Base-by-base conservation (phyloP, 2,888 invertebrate genomes). In the Sminthurinus aureus region DNA sequence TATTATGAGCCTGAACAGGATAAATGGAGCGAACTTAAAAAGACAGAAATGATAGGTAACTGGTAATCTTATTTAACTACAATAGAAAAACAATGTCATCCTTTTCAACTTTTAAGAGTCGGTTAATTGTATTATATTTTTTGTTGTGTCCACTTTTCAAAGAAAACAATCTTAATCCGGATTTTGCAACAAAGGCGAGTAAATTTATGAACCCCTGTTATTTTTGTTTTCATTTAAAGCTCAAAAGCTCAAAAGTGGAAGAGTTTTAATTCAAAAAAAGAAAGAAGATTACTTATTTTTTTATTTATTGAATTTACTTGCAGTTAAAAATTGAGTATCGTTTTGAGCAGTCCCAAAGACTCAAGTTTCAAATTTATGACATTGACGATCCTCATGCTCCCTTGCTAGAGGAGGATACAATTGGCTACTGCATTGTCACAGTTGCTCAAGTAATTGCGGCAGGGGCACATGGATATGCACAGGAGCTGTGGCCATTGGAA, bases 281-380 rank as follows among this genome's bases (percentile, higher is more conserved):
- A 75, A 26, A 50, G 22, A 13, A 13, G 24, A 9, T 71, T 71
- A 1, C 9, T 58, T 58, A 18, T 11, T 58, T 58, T 58, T 58
- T 18, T 38, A 22, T 69, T 69, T 6, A 20, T 69, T 69, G n/a
- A 20, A 4, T 69, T 69, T 0, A 50, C n/a, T 13, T 18, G 18
- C 75, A 82, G 82, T 79, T 86, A 0, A 86, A 86, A 12, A 84
- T 88, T 81, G 88, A 88, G 71, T 93, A 93, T 88, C 91, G 91
- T 82, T 93, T 93, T 90, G 93, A 93, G 88, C 91, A 92, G 85
- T 91, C 92, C 75, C 93, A 93, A 89, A 89, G 91, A 50, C 89
- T 93, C 64, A 90, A 90, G 87, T 91, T 93, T 89, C 91, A 91
- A 84, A 90, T 91, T 0, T 91, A 90, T 87, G 91, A 91, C 88